Conservation (phyloP, 2,888 invertebrate genomes). For the Cheilosia grossa region DNA sequence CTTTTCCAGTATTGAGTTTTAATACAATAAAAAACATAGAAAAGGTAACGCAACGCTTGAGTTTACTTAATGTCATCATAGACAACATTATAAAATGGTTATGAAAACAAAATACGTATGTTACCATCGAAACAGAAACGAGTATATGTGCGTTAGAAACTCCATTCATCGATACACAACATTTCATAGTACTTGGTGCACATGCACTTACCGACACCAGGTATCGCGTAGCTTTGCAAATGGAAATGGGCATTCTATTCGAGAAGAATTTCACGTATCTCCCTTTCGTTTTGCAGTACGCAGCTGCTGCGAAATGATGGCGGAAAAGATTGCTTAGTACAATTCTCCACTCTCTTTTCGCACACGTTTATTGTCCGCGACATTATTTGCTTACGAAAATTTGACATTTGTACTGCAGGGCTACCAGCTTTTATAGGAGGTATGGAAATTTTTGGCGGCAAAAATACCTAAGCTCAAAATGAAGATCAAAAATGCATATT, state of each 20-base stretch:
- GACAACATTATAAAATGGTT: neutral
- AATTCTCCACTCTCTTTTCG: too few relatives aligned
- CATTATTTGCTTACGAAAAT: too few relatives aligned
- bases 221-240: constrained; percentile 29
- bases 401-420: too few relatives aligned
- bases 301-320: too few relatives aligned
- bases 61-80: neutral
- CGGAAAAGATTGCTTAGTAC: too few relatives aligned
- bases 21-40: neutral
- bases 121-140: too few relatives aligned
- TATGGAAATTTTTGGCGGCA: too few relatives aligned
- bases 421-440: too few relatives aligned
- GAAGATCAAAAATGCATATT: too few relatives aligned
- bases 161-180: neutral
- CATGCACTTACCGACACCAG: constrained; percentile 29
- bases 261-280: constrained; percentile 62
- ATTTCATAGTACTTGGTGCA: constrained; percentile 27
- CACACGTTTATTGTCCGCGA: too few relatives aligned
- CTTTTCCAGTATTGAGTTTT: neutral
- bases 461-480: too few relatives aligned
- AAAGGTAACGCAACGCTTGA: neutral
- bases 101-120: neutral
- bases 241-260: constrained; percentile 60
- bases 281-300: too few relatives aligned
- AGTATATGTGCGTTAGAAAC: constrained; percentile 41